Conservation (phyloP, 1,140 invertebrate species). For the Drosophila paulistorum region DNA sequence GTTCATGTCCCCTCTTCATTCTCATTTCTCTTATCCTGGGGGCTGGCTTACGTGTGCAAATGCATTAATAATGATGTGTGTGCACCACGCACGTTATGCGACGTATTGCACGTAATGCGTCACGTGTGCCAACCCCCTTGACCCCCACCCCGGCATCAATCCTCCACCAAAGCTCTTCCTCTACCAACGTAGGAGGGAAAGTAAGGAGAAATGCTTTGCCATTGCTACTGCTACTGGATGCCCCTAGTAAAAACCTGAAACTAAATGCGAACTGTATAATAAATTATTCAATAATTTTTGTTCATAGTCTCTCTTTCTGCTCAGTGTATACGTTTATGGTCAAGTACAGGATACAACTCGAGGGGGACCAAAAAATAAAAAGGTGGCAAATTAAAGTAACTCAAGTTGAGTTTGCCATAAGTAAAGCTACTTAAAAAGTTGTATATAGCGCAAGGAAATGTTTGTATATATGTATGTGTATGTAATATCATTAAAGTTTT, state of each 20-base stretch:
- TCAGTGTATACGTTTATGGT: constrained; percentile 9
- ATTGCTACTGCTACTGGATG: not conserved
- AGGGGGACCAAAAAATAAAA: not conserved
- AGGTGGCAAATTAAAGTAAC: constrained; percentile 5
- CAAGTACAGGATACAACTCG: not conserved
- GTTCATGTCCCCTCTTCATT: not conserved
- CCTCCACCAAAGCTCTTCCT: not conserved
- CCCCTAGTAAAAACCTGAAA: constrained; percentile 27
- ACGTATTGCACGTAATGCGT: constrained; percentile 70
- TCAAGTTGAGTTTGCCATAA: constrained; percentile 5
- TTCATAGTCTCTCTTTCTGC: not conserved
- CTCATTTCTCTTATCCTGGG: not conserved
- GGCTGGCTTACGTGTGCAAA: constrained; percentile 56
- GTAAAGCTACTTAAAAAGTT: constrained; percentile 11
- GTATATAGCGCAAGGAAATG: not conserved
- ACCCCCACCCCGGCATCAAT: not conserved
- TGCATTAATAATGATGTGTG: constrained; percentile 79
- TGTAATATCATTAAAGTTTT: no score
- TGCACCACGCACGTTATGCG: constrained; percentile 61
- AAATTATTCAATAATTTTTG: constrained; percentile 23
- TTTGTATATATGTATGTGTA: not conserved
- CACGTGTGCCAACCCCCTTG: constrained; percentile 35
- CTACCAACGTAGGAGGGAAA: not conserved
- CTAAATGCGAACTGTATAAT: constrained; percentile 24
- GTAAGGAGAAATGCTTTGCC: not conserved